Percentiles rank a stretch among this genome's conserved stretches.
These are phyloP conservation scores for Metaphire vulgaris DNA, from an alignment of 1,140 invertebrate genomes.

Conservation along the genomic window DNA sequence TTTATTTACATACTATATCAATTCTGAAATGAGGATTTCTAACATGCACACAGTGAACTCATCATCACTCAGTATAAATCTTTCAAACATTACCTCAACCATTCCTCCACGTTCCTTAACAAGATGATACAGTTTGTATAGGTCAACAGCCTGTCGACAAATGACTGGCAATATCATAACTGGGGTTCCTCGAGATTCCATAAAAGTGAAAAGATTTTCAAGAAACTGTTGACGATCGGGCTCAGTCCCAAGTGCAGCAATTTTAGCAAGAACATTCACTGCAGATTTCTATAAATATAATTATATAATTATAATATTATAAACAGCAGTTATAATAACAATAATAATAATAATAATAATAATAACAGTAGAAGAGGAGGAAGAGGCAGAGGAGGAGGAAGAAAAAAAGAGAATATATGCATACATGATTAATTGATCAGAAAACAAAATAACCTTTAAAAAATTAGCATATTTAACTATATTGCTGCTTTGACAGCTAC, in stretches of 20 bases:
- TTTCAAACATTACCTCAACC: slow-evolving; percentile 91
- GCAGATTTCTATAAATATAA: slow-evolving; percentile 41
- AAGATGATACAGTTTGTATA: slow-evolving; percentile 87
- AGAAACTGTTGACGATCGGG: slow-evolving; percentile 82
- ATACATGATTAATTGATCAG: not conserved
- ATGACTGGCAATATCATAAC: slow-evolving; percentile 90
- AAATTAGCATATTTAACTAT: not conserved
- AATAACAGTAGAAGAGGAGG: too few relatives aligned
- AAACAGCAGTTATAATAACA: not conserved
- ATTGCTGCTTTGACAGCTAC: too few relatives aligned
- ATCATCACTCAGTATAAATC: too few relatives aligned
- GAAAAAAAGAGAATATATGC: not conserved
- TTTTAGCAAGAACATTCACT: slow-evolving; percentile 62
- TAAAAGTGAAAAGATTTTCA: slow-evolving; percentile 82
- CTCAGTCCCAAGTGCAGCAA: slow-evolving; percentile 94
- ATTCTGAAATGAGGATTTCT: too few relatives aligned
- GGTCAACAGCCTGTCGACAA: slow-evolving; percentile 94
- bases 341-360: too few relatives aligned
- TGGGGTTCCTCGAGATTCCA: slow-evolving; percentile 70
- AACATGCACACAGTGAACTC: too few relatives aligned
- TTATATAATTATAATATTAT: not conserved
- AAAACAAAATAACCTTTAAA: not conserved
- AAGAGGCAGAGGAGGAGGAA: too few relatives aligned
- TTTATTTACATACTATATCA: too few relatives aligned
- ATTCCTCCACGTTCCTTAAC: slow-evolving; percentile 94